A percentile compares a stretch with the other conserved stretches of the same genome.
Evolutionary conservation across 2,113 vertebrate species (phyloP).

Genomic region (Phaethornis superciliosus): DNA sequence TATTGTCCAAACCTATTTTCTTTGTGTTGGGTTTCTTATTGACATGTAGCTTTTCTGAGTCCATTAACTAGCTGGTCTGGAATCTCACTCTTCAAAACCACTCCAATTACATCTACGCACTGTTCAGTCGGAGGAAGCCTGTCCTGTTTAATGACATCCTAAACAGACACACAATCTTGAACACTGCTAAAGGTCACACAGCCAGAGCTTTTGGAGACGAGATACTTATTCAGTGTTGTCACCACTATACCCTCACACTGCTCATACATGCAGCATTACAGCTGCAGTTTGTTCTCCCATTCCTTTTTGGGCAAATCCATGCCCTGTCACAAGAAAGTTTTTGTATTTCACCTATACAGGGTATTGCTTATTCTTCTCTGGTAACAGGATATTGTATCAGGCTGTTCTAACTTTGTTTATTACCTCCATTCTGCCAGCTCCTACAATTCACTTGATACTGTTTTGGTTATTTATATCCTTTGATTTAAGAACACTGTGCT

Average conservation of each 20-base stretch:
- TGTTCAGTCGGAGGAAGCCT: neutral
- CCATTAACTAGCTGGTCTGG: neutral
- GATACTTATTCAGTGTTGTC: slow-evolving; percentile 40
- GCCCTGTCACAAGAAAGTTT: neutral
- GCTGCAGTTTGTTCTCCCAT: neutral
- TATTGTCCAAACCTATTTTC: neutral
- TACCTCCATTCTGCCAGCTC: slow-evolving; percentile 12
- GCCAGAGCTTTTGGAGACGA: neutral
- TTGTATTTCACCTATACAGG: neutral
- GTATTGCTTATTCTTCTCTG: neutral
- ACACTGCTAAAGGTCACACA: slow-evolving; percentile 25
- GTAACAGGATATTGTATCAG: neutral
- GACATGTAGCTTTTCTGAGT: neutral
- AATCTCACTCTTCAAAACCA: neutral
- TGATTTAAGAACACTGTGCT: slow-evolving; percentile 35
- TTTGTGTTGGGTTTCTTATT: neutral
- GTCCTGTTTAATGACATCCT: slow-evolving; percentile 38
- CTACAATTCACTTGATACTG: neutral
- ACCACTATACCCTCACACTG: neutral
- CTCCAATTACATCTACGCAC: neutral
- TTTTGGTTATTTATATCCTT: slow-evolving; percentile 47
- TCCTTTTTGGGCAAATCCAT: slow-evolving; percentile 52
- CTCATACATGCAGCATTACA: neutral
- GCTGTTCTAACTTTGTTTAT: slow-evolving; percentile 29
- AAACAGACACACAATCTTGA: slow-evolving; percentile 27